Evolutionary conservation across 2,888 invertebrate species (phyloP).

Genomic region (Himalopsyche anomala): DNA sequence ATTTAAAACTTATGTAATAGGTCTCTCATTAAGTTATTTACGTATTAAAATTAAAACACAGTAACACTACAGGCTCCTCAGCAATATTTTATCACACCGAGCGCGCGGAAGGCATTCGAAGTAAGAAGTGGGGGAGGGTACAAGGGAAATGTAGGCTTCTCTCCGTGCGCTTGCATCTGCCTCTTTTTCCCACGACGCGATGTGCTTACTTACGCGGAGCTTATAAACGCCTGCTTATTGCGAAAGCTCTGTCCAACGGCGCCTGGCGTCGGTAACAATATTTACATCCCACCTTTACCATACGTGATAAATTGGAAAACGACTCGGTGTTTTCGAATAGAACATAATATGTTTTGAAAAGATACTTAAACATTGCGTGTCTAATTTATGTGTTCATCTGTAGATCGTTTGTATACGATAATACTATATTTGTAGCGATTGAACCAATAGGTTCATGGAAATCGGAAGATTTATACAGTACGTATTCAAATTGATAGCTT

Average conservation of each 20-base stretch:
- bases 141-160: neutral
- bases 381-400: no score
- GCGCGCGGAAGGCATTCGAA: no score
- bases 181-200: conserved; percentile 63
- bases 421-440: no score
- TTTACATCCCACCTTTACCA: neutral
- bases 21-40: no score
- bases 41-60: neutral
- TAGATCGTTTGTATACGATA: no score
- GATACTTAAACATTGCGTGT: no score
- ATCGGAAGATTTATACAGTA: no score
- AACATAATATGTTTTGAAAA: no score
- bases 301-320: neutral
- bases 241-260: neutral
- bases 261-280: conserved; percentile 14
- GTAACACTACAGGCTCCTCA: neutral
- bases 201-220: conserved; percentile 34
- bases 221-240: neutral
- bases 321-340: no score
- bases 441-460: no score
- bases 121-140: neutral
- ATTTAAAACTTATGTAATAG: no score
- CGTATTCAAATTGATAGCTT: no score
- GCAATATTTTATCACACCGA: neutral
- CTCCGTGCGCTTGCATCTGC: conserved; percentile 58